A percentile compares a stretch with the other conserved stretches of the same genome.
Evolutionary conservation across 2,888 invertebrate species (phyloP).

Genomic region (Andrena hattorfiana): DNA sequence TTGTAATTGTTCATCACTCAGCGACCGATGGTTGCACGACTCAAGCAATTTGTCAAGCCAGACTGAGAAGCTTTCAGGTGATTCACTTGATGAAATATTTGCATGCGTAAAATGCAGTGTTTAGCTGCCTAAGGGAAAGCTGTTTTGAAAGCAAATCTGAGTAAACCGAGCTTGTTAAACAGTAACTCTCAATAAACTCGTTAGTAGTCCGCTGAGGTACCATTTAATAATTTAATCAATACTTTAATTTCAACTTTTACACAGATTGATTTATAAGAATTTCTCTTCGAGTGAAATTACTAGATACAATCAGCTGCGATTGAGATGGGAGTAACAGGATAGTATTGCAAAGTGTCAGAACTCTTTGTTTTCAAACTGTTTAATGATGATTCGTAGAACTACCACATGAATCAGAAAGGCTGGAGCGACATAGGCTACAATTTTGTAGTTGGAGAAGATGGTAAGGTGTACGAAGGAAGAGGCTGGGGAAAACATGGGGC

Average conservation of each 20-base stretch:
- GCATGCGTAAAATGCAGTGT: too few species aligned
- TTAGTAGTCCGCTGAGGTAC: too few species aligned
- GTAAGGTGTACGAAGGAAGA: conserved; percentile 81
- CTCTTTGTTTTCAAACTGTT: background rate
- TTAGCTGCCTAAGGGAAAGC: too few species aligned
- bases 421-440: conserved; percentile 82
- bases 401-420: conserved; percentile 74
- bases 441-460: conserved; percentile 81
- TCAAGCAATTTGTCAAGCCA: conserved; percentile 80
- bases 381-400: conserved; percentile 61
- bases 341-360: background rate
- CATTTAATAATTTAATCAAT: too few species aligned
- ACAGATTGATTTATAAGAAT: too few species aligned
- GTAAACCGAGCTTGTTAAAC: too few species aligned
- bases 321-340: too few species aligned
- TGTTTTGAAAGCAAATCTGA: too few species aligned
- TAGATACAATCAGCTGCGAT: too few species aligned
- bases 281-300: too few species aligned
- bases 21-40: conserved; percentile 81
- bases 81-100: conserved; percentile 4
- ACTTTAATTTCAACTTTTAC: too few species aligned
- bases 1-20: conserved; percentile 85
- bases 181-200: too few species aligned
- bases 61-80: conserved; percentile 83
- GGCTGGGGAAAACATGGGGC: conserved; percentile 80